phyloP scores from a whole-genome alignment of 2,113 vertebrate species.

The Nothocercus nigrocapillus region DNA sequence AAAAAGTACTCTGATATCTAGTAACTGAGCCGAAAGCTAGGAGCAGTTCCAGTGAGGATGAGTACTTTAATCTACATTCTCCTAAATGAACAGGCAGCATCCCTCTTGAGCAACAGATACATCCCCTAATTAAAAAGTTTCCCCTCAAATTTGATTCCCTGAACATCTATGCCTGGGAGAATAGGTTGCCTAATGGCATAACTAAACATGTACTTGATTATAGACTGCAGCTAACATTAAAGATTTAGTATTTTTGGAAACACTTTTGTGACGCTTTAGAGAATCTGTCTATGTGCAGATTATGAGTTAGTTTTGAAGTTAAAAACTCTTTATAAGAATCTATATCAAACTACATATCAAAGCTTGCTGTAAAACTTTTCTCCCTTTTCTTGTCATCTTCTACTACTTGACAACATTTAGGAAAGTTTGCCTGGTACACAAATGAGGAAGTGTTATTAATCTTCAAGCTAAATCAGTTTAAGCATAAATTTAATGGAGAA shows the following conservation, averaged over 20 bases:
- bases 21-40: not conserved
- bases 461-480: not conserved
- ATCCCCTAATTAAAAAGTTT: not conserved
- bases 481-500: not conserved
- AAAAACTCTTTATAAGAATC: not conserved
- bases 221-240: not conserved
- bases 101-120: not conserved
- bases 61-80: not conserved
- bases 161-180: not conserved
- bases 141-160: not conserved
- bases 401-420: not conserved
- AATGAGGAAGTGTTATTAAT: not conserved
- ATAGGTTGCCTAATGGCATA: not conserved
- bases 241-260: not conserved
- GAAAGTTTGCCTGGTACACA: not conserved
- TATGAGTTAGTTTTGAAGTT: not conserved
- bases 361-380: not conserved
- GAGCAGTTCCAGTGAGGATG: not conserved
- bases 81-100: not conserved
- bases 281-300: not conserved
- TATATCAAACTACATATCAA: not conserved
- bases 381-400: not conserved
- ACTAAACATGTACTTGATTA: not conserved
- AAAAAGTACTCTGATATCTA: not conserved
- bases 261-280: not conserved